Base-by-base conservation (phyloP, 2,797 vertebrate genomes). In the Triplophysa yarkandensis region DNA sequence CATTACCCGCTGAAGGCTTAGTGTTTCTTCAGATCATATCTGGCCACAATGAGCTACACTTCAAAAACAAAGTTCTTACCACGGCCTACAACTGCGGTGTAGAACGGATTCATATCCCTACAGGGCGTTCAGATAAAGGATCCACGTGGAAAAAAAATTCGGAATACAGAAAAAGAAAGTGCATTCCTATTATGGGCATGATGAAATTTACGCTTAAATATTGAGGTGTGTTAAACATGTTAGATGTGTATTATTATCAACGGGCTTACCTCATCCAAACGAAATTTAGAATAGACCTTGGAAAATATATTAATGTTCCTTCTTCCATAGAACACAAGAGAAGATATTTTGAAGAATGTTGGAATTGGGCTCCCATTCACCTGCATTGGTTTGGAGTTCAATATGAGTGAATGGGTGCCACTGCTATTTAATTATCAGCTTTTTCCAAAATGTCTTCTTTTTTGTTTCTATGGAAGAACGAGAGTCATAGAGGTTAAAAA, bases 1-100 rank as follows among this genome's bases (percentile, higher is more conserved):
- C 55, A 55, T 65, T 57, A 66, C 50, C 36, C n/a, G 52, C 27
- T 55, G 52, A 64, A n/a, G 7, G 30, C 36, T 52, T 27, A 4
- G 2, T 39, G 52, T 36, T 32, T 75, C 41, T 68, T 67, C 34
- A 64, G 44, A 72, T 55, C 71, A 41, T 43, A 60, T 73, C 36
- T 64, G 17, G 60, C 25, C n/a, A 11, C 36, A 73, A 63, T 54
- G 46, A 73, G 70, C 70, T 21, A 73, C 34, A 14, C 48, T 41
- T 63, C 2, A 52, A 54, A 54, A 64, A 64, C n/a, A 2, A 44
- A 54, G 55, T 54, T 54, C 17, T 63, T 23, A 57, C 27, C 14
- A 27, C 27, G 27, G 11, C 14, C 11, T 14, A 19, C 28, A 62
- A 62, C 34, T 5, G 32, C 58, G 13, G 19, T 62, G 28, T 60